A percentile compares a stretch with the other conserved stretches of the same genome.
Evolutionary conservation across 2,888 invertebrate species (phyloP).

Genomic region (Coelopa pilipes): DNA sequence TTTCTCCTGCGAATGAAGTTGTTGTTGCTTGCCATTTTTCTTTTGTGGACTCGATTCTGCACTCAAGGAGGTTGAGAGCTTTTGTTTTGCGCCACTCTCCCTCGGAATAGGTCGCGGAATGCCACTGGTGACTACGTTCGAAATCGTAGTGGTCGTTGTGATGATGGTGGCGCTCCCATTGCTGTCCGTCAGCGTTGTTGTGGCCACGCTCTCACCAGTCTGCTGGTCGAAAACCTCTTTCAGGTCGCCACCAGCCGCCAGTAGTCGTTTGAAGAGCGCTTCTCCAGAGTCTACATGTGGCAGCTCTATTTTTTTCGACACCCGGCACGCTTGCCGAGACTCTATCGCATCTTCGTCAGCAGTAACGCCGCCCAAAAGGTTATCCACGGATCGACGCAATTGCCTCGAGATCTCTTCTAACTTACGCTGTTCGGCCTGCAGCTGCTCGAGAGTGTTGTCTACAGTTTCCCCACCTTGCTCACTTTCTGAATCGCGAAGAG

Average conservation of each 20-base stretch:
- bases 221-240: constrained; percentile 58
- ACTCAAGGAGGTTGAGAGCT: too few species aligned
- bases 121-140: constrained; percentile 62
- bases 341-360: constrained; percentile 28
- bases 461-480: neutral
- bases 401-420: constrained; percentile 61
- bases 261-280: constrained; percentile 56
- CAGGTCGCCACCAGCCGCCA: constrained; percentile 52
- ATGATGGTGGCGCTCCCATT: constrained; percentile 53
- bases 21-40: constrained; percentile 44
- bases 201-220: constrained; percentile 55
- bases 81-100: neutral
- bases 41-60: constrained; percentile 35
- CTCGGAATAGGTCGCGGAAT: constrained; percentile 53
- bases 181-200: constrained; percentile 60
- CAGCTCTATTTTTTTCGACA: neutral
- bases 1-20: constrained; percentile 47
- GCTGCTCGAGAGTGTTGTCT: constrained; percentile 53
- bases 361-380: constrained; percentile 50
- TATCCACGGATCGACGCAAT: constrained; percentile 59
- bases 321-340: neutral
- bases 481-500: neutral
- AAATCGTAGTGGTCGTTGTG: constrained; percentile 62
- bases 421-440: constrained; percentile 59
- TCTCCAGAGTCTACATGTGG: constrained; percentile 51